A percentile compares a stretch with the other conserved stretches of the same genome.
These are phyloP conservation scores for Drosophila melanica DNA, from an alignment of 1,140 invertebrate genomes.

Conservation along the genomic window DNA sequence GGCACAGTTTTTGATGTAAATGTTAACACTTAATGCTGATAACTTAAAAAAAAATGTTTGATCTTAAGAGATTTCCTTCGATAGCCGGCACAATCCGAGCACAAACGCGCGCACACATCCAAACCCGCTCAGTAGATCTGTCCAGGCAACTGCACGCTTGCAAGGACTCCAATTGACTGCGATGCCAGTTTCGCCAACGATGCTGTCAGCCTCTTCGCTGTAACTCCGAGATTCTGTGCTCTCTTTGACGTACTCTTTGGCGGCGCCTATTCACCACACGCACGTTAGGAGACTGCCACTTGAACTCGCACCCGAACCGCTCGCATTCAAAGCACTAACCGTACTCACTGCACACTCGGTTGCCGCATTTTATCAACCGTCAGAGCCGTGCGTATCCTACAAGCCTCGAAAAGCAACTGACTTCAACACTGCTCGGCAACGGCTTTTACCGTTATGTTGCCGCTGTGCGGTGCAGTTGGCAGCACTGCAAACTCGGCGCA, in stretches of 20 bases:
- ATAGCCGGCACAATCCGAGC: slow-evolving; percentile 54
- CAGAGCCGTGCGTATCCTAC: slow-evolving; percentile 77
- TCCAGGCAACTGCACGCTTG: slow-evolving; percentile 66
- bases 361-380: slow-evolving; percentile 55
- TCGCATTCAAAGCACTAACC: slow-evolving; percentile 40
- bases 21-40: slow-evolving; percentile 17
- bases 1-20: slow-evolving; percentile 52
- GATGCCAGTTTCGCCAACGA: slow-evolving; percentile 28
- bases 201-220: slow-evolving; percentile 23
- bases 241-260: slow-evolving; percentile 51
- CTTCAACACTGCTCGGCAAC: slow-evolving; percentile 10
- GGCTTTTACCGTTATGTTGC: slow-evolving; percentile 23
- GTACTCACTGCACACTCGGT: slow-evolving; percentile 40
- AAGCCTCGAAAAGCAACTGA: slow-evolving; percentile 80
- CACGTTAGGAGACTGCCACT: slow-evolving; percentile 31
- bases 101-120: slow-evolving; percentile 13
- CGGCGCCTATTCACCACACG: slow-evolving; percentile 65
- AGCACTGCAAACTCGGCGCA: slow-evolving; percentile 49
- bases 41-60: slow-evolving; percentile 49
- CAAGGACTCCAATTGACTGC: slow-evolving; percentile 68
- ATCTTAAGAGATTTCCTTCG: slow-evolving; percentile 11
- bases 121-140: slow-evolving; percentile 39
- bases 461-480: slow-evolving; percentile 54
- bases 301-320: slow-evolving; percentile 44
- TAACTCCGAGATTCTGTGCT: slow-evolving; percentile 10